A percentile compares a stretch with the other conserved stretches of the same genome.
These are phyloP conservation scores for Willisornis vidua DNA, from an alignment of 2,113 vertebrate genomes.

Conservation along the genomic window DNA sequence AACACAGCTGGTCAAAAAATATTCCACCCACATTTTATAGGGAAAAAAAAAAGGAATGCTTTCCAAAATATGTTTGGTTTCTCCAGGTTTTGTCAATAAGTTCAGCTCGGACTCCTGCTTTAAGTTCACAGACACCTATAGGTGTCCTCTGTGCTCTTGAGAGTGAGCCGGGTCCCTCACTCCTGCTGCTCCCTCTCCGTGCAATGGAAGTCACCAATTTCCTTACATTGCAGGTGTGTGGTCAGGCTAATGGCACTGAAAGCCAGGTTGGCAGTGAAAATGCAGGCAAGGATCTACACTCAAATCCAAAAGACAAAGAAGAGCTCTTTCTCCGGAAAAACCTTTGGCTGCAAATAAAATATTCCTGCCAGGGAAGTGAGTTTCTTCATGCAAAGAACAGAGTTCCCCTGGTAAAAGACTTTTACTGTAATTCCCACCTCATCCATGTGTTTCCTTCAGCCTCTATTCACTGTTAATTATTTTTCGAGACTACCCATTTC, in stretches of 20 bases:
- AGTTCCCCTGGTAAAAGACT: not conserved
- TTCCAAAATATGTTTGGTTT: not conserved
- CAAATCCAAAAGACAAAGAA: not conserved
- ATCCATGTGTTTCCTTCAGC: not conserved
- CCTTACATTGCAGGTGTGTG: not conserved
- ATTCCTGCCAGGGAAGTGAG: not conserved
- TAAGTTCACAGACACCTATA: not conserved
- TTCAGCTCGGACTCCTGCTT: not conserved
- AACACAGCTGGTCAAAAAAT: not conserved
- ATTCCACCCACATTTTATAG: not conserved
- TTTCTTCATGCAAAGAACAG: not conserved
- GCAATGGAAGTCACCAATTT: not conserved
- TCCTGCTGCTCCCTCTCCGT: fast-evolving
- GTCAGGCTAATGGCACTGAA: not conserved
- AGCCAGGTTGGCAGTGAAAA: not conserved
- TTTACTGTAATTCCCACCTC: constrained; percentile 14
- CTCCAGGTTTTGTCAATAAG: not conserved
- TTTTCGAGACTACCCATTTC: constrained; percentile 10
- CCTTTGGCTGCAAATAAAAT: not conserved
- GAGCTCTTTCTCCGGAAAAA: not conserved
- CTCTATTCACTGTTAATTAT: constrained; percentile 39
- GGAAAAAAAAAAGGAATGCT: not conserved
- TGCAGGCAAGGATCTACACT: not conserved
- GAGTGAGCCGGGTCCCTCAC: not conserved
- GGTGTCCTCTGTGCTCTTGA: not conserved